Base-by-base conservation (phyloP, 2,888 invertebrate species). In the Choreutis nemorana region DNA sequence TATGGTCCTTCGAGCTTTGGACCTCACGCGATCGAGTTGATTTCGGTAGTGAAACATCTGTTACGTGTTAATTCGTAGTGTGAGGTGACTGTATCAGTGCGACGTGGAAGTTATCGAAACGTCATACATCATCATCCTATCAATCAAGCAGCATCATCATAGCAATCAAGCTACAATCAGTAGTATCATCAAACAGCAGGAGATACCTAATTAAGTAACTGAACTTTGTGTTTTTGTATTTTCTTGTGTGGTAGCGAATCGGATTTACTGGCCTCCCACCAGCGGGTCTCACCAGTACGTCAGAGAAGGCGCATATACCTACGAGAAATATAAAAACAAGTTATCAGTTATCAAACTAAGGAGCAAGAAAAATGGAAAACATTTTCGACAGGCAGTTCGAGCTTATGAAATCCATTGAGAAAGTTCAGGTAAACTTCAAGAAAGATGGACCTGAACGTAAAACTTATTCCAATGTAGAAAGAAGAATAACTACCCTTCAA, bases 381-480 rank as follows among this genome's bases (percentile, higher is more conserved):
- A n/a, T 22, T 9, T 22, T 22, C n/a, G 22, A n/a, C n/a, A 22
- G 10, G 9, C 22, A 22, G 10, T 9, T 9, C 8, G 9, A 22
- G 10, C 9, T 22, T n/a, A 8, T 22, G 4, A 11, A 22, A 11
- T n/a, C 22, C 9, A 22, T 22, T n/a, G 9, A 22, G 22, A n/a
- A 22, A 22, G 9, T 4, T 4, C 22, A 9, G n/a, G 12, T 6
- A 13, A 16, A 28, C 18, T 28, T 28, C 10, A 16, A 28, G 11
- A 28, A 28, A 18, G 28, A 20, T n/a, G 16, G 12, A 16, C 4
- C 20, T 12, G 28, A 20, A 9, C 28, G 20, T n/a, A 28, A 10
- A 12, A 28, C 28, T n/a, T n/a, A n/a, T n/a, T n/a, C n/a, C n/a
- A n/a, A n/a, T n/a, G 12, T 16, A 16, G 11, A 11, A 7, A 15